Percentiles rank a stretch among this genome's conserved stretches.
phyloP scores from a whole-genome alignment of 2,888 invertebrate genomes.

The Macrophya annulata region DNA sequence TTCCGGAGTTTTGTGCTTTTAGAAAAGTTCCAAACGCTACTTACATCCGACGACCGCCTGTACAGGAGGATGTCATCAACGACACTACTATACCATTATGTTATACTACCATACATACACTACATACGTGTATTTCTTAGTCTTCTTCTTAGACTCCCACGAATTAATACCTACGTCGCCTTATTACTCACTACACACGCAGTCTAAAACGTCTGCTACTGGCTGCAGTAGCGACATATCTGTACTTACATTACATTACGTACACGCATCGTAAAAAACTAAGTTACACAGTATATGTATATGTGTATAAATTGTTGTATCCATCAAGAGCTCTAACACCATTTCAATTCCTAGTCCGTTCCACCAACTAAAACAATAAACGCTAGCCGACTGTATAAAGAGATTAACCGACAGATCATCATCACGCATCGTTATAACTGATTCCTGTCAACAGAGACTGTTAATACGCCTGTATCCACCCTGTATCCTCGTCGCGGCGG shows the following conservation, averaged over 20 bases:
- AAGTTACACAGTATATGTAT: not conserved
- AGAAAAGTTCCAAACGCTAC: not conserved
- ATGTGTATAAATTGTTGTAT: not conserved
- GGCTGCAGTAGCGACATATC: too few species aligned
- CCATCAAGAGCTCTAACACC: not conserved
- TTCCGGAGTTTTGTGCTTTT: constrained; percentile 12
- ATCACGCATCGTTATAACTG: too few species aligned
- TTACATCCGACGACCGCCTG: not conserved
- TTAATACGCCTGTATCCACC: not conserved
- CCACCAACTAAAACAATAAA: constrained; percentile 1
- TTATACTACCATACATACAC: not conserved
- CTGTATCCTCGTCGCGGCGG: not conserved
- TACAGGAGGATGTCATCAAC: constrained; percentile 23
- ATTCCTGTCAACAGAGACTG: constrained; percentile 4
- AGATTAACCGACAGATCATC: not conserved
- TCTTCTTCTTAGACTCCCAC: not conserved
- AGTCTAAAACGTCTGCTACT: not conserved
- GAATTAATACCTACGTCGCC: not conserved
- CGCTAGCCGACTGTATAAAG: not conserved
- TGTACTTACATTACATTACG: too few species aligned
- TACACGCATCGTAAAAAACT: too few species aligned
- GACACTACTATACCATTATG: not conserved
- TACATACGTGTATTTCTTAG: not conserved
- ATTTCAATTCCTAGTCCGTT: not conserved
- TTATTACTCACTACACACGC: constrained; percentile 7